Conservation (phyloP, 2,888 invertebrate species). For the Drosophila histrio region DNA sequence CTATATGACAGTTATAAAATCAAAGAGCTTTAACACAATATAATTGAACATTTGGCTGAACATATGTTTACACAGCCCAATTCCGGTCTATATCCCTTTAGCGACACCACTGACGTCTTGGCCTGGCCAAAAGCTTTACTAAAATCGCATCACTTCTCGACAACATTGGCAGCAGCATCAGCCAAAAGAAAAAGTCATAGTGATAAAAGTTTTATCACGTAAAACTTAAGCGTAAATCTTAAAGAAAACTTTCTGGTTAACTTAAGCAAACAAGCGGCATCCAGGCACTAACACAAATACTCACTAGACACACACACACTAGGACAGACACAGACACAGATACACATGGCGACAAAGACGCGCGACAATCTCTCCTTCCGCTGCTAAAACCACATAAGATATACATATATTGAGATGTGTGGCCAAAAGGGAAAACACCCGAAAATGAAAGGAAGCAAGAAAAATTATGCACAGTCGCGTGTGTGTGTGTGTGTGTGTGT, state of each 20-base stretch:
- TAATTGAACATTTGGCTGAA: not conserved
- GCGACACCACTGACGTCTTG: slow-evolving; percentile 35
- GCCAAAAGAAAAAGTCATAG: slow-evolving; percentile 62
- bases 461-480: slow-evolving; percentile 66
- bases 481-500: slow-evolving; percentile 26
- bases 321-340: slow-evolving; percentile 23
- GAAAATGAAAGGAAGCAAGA: slow-evolving; percentile 32
- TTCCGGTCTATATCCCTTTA: slow-evolving; percentile 5
- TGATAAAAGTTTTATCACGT: slow-evolving; percentile 80
- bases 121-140: slow-evolving; percentile 40
- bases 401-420: slow-evolving; percentile 40
- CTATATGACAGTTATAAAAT: not conserved
- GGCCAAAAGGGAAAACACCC: slow-evolving; percentile 34
- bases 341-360: slow-evolving; percentile 55
- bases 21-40: not conserved
- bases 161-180: slow-evolving; percentile 27
- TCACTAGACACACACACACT: slow-evolving; percentile 19
- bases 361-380: slow-evolving; percentile 21
- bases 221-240: slow-evolving; percentile 80
- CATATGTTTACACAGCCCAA: not conserved
- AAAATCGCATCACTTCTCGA: slow-evolving; percentile 50
- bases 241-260: slow-evolving; percentile 79
- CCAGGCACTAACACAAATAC: slow-evolving; percentile 45
- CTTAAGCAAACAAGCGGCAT: slow-evolving; percentile 69
- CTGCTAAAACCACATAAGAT: slow-evolving; percentile 38